A percentile compares a stretch with the other conserved stretches of the same genome.
phyloP scores from a whole-genome alignment of 2,888 invertebrate species.

The Ichneumon xanthorius region DNA sequence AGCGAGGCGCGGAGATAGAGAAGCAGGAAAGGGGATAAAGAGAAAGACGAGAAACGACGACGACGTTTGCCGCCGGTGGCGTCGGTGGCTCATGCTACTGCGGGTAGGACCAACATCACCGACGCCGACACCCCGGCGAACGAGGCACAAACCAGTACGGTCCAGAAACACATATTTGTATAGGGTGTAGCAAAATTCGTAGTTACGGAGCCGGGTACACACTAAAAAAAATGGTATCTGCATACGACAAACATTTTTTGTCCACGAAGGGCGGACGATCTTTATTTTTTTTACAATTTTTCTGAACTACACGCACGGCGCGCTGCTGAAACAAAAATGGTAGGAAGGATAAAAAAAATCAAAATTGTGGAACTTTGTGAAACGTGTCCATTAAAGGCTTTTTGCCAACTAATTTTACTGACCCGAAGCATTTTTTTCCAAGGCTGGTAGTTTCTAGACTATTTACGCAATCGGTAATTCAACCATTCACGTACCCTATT shows the following conservation, averaged over 20 bases:
- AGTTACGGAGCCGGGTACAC: background rate
- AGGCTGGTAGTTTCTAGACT: too few species aligned
- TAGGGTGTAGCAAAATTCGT: conserved; percentile 15
- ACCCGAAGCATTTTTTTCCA: too few species aligned
- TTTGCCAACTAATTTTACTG: too few species aligned
- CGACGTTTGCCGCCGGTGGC: conserved; percentile 19
- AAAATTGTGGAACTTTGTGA: too few species aligned
- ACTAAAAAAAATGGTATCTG: background rate
- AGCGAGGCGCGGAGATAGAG: conserved; percentile 22
- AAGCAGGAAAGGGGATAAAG: conserved; percentile 10
- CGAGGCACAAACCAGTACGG: background rate
- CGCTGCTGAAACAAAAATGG: too few species aligned
- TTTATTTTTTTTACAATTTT: background rate
- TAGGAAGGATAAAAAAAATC: too few species aligned
- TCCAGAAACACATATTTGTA: conserved; percentile 15
- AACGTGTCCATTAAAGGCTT: too few species aligned
- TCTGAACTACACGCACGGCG: background rate
- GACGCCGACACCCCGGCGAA: background rate
- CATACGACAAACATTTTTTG: background rate
- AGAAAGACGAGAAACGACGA: conserved; percentile 26
- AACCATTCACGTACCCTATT: too few species aligned
- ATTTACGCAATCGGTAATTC: too few species aligned
- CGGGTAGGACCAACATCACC: conserved; percentile 12
- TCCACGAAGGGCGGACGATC: background rate
- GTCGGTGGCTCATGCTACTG: conserved; percentile 21